Base-by-base conservation (phyloP, 2,113 vertebrate genomes). In the Rallus limicola region DNA sequence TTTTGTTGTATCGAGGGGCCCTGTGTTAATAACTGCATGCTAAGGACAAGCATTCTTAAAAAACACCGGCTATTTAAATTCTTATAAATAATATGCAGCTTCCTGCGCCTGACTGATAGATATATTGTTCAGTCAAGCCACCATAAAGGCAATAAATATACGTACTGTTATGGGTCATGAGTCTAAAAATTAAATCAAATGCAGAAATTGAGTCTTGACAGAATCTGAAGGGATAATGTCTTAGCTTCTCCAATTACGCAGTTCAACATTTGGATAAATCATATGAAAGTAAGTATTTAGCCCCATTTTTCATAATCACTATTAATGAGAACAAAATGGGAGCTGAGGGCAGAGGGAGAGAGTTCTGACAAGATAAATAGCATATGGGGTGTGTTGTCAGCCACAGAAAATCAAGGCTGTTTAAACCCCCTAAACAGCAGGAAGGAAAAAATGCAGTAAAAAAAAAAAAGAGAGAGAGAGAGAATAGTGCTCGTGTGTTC, bases 361-460 rank as follows among this genome's bases (percentile, higher is more conserved):
- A 91, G 91, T 97, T 94, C 94, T 95, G 92, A 96, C 91, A 96
- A 96, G 97, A 97, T 97, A 97, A 97, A 97, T 97, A 97, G 97
- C 95, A 95, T 96, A 97, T 93, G 96, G 95, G 97, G 94, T 96
- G 93, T 95, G 94, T 96, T 97, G 96, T 97, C 95, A 97, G 96
- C 80, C 92, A 76, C 93, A 65, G 95, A 94, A 95, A 95, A 94
- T 93, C 94, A 78, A 88, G 90, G 89, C 86, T 97, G 93, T 91
- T 94, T 82, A 94, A 97, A 92, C 63, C 95, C 92, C 93, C 70
- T 83, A 94, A 95, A 94, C 84, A 93, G 81, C 69, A 84, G 56
- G 83, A 92, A 91, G 82, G 74, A 71, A 87, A 92, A 92, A 86
- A 92, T 16, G 78, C 76, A 58, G 26, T 11, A 6, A 17, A 44